phyloP scores from a whole-genome alignment of 2,888 invertebrate species.

The Mayetiola destructor region DNA sequence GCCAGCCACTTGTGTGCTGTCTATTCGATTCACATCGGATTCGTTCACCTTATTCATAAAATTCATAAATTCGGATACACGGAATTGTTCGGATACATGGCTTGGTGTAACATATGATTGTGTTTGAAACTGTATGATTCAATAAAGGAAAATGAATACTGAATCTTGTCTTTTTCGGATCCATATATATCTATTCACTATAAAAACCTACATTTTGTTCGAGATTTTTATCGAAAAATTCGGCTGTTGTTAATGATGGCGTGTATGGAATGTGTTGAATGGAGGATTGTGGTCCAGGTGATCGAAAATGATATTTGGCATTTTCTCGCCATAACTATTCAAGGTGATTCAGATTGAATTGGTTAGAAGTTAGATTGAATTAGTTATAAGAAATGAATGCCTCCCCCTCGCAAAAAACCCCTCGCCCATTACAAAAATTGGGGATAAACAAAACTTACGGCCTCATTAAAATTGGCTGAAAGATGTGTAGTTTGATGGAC shows the following conservation, averaged over 20 bases:
- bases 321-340: background rate
- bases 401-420: too few relatives aligned
- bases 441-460: too few relatives aligned
- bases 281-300: background rate
- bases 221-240: background rate
- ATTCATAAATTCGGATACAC: constrained; percentile 68
- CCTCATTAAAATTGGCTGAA: too few relatives aligned
- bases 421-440: too few relatives aligned
- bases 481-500: constrained; percentile 27
- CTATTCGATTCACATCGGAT: constrained; percentile 45
- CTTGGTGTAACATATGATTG: constrained; percentile 37
- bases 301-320: background rate
- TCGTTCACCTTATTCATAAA: constrained; percentile 67
- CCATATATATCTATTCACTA: too few relatives aligned
- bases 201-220: too few relatives aligned
- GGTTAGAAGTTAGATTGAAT: too few relatives aligned
- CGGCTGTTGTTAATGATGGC: background rate
- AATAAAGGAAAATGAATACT: too few relatives aligned
- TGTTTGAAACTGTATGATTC: too few relatives aligned
- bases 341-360: background rate
- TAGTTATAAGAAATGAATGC: too few relatives aligned
- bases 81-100: constrained; percentile 51
- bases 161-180: too few relatives aligned
- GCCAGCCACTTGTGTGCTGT: constrained; percentile 28
- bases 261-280: background rate